Conservation (phyloP, 2,888 invertebrate genomes). For the Erpobdella octoculata region DNA sequence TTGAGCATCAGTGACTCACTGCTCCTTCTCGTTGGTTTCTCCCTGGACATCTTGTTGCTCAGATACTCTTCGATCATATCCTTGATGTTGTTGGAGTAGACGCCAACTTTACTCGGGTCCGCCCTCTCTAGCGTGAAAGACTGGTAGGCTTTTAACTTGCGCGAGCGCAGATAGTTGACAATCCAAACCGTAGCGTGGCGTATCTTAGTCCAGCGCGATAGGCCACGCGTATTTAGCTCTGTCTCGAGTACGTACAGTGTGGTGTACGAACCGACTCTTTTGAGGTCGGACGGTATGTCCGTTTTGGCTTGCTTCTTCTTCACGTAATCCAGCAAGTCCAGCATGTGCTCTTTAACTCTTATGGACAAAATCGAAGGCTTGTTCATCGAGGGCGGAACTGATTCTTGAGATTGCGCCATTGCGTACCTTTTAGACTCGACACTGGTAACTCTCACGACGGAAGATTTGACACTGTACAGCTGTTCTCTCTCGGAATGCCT, state of each 20-base stretch:
- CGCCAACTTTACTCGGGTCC: conserved; percentile 15
- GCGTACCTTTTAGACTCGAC: too few species aligned
- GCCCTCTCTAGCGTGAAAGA: conserved; percentile 5
- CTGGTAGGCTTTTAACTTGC: not conserved
- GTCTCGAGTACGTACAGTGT: conserved; percentile 60
- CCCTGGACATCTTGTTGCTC: not conserved
- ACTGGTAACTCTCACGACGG: not conserved
- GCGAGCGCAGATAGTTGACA: not conserved
- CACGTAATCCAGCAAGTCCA: not conserved
- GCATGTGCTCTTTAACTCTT: not conserved
- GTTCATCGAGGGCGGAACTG: too few species aligned
- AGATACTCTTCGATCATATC: conserved; percentile 29
- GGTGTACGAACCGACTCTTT: conserved; percentile 66
- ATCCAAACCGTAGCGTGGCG: conserved; percentile 29
- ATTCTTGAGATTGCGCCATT: not conserved
- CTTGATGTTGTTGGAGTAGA: conserved; percentile 28
- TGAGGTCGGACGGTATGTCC: conserved; percentile 65
- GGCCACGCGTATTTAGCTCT: conserved; percentile 26
- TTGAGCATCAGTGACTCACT: conserved; percentile 32
- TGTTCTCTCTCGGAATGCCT: not conserved
- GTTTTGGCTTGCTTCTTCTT: conserved; percentile 4
- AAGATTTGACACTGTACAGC: not conserved
- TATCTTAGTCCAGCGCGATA: conserved; percentile 25
- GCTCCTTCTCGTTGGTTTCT: conserved; percentile 2
- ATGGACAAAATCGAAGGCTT: too few species aligned